phyloP scores from a whole-genome alignment of 2,113 vertebrate genomes.

The Passer domesticus region DNA sequence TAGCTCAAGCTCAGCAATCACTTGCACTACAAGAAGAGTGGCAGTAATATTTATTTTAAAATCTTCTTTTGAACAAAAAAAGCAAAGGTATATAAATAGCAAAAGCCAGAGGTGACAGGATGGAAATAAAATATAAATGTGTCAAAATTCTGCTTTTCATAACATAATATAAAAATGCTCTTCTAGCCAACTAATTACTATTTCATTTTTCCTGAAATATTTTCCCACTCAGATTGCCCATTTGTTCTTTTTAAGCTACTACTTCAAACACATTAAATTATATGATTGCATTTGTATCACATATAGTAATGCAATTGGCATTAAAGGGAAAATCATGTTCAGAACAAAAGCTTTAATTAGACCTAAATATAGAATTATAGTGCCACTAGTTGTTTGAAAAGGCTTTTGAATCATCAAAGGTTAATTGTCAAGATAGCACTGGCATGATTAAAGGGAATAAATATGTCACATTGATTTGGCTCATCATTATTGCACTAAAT shows the following conservation, averaged over 20 bases:
- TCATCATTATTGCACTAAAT: background rate
- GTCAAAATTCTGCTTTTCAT: background rate
- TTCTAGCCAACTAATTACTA: background rate
- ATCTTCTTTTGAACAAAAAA: background rate
- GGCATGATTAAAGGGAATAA: background rate
- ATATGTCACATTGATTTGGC: background rate
- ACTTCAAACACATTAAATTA: background rate
- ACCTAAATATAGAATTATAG: background rate
- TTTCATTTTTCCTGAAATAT: background rate
- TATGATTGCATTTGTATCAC: background rate
- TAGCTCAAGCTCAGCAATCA: background rate
- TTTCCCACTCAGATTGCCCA: background rate
- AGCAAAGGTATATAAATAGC: background rate
- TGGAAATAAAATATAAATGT: background rate
- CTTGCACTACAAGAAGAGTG: background rate
- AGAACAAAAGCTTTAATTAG: slow-evolving; percentile 42
- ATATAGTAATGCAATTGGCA: background rate
- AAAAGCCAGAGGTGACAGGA: background rate
- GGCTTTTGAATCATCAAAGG: slow-evolving; percentile 22
- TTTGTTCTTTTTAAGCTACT: background rate
- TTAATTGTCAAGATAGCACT: slow-evolving; percentile 27
- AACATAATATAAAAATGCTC: background rate
- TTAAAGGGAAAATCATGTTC: slow-evolving; percentile 8
- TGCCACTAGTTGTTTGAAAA: background rate
- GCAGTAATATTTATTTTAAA: background rate